Evolutionary conservation across 2,797 vertebrate species (phyloP), one percentile per base, ranked within the genome.

Genomic region (Dromococcyx pavoninus): DNA sequence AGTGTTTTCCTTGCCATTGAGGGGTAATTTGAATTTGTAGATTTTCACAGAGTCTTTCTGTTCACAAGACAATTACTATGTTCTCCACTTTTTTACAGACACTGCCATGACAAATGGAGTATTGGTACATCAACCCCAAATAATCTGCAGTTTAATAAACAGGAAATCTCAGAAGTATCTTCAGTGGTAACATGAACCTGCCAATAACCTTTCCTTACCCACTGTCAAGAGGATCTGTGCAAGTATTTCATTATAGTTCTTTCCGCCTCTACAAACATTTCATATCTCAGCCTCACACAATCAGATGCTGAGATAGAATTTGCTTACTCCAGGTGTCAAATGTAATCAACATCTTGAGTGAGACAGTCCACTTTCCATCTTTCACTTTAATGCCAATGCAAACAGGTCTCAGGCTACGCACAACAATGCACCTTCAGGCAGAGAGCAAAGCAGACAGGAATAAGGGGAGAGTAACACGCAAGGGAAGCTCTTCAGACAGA

Each of bases 81-180:
- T 33, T 79, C n/a, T 86, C 23, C 57, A 13, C 6, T 46, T 86
- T 86, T 51, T 50, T 33, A 35, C 19, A 61, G 88, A 58, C 9
- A 58, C 24, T 75, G 16, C 79, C 75, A 66, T 11, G 81, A 62
- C 24, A 72, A 92, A 54, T 3, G 0, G 0, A 78, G 32, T 64
- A 9, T 1, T 10, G 16, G 37, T 9, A 62, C 17, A 32, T 35
- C 27, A 50, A 56, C 16, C 17, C 30, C 39, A 35, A 75, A n/a
- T 28, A 56, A 82, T 0, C 0, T 21, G 43, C 3, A 24, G 22
- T 51, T 27, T 43, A 33, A 61, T n/a, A 32, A 6, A 62, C 3
- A 25, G 19, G n/a, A 69, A 93, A 44, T 33, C 25, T 70, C 58
- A 32, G 43, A 16, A 44, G 39, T 5, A 37, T 13, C 39, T 81